A percentile compares a stretch with the other conserved stretches of the same genome.
phyloP scores from a whole-genome alignment of 2,113 vertebrate genomes.

The Odontophorus gujanensis region DNA sequence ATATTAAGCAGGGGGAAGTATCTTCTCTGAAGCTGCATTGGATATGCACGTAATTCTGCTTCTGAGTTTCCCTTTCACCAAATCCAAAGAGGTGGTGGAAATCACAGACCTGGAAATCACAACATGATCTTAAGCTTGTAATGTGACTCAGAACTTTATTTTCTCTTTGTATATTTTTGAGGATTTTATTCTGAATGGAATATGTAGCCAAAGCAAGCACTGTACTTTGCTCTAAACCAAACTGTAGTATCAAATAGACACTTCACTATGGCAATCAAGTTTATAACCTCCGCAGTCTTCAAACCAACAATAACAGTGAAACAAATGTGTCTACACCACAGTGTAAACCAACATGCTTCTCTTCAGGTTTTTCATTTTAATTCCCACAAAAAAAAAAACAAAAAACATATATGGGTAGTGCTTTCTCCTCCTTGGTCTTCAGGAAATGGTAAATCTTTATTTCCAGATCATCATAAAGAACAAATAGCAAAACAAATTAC shows the following conservation, averaged over 20 bases:
- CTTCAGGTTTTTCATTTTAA: background rate
- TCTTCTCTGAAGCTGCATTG: background rate
- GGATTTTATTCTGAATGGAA: background rate
- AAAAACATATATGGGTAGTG: background rate
- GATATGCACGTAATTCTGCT: background rate
- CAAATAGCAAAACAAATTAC: accelerated
- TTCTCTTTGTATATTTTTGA: background rate
- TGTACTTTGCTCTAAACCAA: background rate
- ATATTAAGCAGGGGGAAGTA: background rate
- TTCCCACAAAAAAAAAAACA: background rate
- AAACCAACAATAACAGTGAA: background rate
- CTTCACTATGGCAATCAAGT: background rate
- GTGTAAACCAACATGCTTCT: background rate
- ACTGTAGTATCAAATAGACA: background rate
- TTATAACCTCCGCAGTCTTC: background rate
- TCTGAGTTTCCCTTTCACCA: background rate
- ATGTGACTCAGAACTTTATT: background rate
- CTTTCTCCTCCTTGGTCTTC: background rate
- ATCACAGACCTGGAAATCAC: background rate
- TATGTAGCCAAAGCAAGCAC: background rate
- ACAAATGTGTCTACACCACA: background rate
- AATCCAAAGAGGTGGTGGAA: background rate
- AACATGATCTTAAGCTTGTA: background rate
- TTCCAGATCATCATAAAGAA: background rate
- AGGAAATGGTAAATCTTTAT: background rate